Conservation (phyloP, 2,113 vertebrate genomes). For the Beaufortia kweichowensis region DNA sequence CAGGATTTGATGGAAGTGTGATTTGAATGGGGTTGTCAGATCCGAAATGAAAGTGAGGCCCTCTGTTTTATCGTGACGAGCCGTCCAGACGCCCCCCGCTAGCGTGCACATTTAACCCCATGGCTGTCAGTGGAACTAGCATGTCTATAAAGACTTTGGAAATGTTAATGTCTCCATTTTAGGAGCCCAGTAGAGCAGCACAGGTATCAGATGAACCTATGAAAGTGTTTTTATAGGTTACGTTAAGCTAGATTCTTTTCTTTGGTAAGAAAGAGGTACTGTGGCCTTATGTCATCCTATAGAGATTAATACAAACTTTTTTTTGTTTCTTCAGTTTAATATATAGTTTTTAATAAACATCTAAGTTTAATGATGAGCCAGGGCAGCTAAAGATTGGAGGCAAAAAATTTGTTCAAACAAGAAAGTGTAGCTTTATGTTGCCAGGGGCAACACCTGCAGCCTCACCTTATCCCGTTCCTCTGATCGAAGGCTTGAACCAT, state of each 20-base stretch:
- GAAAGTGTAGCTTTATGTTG: background rate
- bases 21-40: slow-evolving; percentile 49
- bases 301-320: background rate
- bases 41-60: slow-evolving; percentile 46
- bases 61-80: slow-evolving; percentile 20
- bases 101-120: slow-evolving; percentile 50
- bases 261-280: slow-evolving; percentile 2
- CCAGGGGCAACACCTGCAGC: background rate
- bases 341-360: slow-evolving; percentile 27
- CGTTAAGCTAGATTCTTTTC: background rate
- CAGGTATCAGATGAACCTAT: slow-evolving; percentile 20
- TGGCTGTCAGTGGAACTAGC: slow-evolving; percentile 40
- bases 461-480: slow-evolving; percentile 93
- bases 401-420: background rate
- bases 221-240: slow-evolving; percentile 33
- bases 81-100: slow-evolving; percentile 52
- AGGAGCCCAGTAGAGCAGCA: slow-evolving; percentile 23
- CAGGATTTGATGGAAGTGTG: slow-evolving; percentile 44
- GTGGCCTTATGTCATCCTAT: background rate
- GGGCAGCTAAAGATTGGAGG: background rate
- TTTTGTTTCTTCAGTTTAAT: background rate
- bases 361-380: background rate
- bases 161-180: slow-evolving; percentile 33
- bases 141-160: slow-evolving; percentile 45
- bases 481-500: slow-evolving; percentile 97